Percentiles rank a stretch among this genome's conserved stretches.
phyloP scores from a whole-genome alignment of 2,113 vertebrate genomes.

The Ondatra zibethicus region DNA sequence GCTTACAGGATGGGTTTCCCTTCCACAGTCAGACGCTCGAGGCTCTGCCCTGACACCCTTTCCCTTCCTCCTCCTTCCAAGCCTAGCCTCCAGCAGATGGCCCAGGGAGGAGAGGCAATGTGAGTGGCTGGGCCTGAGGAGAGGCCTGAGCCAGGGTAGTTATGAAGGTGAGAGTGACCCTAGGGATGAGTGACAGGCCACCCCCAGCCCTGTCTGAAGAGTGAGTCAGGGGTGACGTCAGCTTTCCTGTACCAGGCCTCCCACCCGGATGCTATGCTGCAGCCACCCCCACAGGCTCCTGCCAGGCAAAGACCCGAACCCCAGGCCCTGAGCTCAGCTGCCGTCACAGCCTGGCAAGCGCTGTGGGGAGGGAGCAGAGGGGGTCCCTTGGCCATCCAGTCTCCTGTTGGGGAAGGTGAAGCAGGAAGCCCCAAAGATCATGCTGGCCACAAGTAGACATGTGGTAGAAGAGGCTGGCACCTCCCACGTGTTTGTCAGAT shows the following conservation, averaged over 20 bases:
- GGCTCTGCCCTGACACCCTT: neutral
- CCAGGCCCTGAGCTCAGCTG: neutral
- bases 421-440: neutral
- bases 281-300: constrained; percentile 62
- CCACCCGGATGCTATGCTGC: neutral
- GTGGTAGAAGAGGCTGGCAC: neutral
- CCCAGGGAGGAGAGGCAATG: neutral
- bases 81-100: neutral
- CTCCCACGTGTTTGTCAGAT: rapidly evolving
- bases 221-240: constrained; percentile 62
- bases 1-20: neutral
- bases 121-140: neutral
- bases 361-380: neutral
- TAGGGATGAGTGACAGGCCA: neutral
- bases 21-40: neutral
- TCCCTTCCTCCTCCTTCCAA: constrained; percentile 31
- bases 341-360: neutral
- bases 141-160: neutral
- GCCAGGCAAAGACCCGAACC: neutral
- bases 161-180: constrained; percentile 32
- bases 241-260: constrained; percentile 61
- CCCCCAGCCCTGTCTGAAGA: neutral
- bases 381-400: neutral
- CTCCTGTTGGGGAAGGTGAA: neutral
- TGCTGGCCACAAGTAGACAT: neutral